These are phyloP conservation scores for Erythrolamprus reginae DNA, from an alignment of 2,113 vertebrate species.

Conservation along the genomic window DNA sequence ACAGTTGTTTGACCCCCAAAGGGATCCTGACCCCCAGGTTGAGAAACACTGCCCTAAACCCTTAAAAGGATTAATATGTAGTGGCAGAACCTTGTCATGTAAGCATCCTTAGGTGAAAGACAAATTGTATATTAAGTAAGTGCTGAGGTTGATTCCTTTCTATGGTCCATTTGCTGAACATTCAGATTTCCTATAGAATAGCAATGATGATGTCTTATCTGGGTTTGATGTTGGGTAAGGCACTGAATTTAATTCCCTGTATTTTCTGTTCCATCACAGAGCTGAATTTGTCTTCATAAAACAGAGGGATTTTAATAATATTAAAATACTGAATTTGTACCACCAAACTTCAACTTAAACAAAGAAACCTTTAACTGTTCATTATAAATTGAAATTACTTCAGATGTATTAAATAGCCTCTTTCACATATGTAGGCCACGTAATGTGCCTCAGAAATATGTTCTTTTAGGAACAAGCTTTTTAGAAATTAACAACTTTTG, in stretches of 20 bases:
- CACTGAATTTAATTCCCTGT: background rate
- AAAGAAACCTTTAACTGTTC: constrained; percentile 21
- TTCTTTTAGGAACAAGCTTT: background rate
- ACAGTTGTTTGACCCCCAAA: no score
- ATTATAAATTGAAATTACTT: constrained; percentile 35
- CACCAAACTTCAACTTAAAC: background rate
- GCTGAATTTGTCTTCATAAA: background rate
- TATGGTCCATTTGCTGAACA: background rate
- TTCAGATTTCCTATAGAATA: background rate
- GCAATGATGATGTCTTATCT: background rate
- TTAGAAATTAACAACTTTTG: background rate
- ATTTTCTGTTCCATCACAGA: background rate
- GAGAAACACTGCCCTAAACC: no score
- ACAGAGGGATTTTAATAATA: background rate
- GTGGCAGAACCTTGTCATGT: background rate
- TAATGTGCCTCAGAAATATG: constrained; percentile 15
- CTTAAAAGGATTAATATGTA: background rate
- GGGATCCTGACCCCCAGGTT: no score
- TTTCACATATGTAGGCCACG: constrained; percentile 6
- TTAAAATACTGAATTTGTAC: background rate
- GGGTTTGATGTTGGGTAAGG: background rate
- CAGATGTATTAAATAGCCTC: constrained; percentile 31
- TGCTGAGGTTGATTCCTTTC: background rate
- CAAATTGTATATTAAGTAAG: no score
- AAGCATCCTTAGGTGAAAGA: background rate